Evolutionary conservation across 2,113 vertebrate genomes (phyloP), one percentile per base, ranked within the genome.

Genomic region (Aix galericulata): DNA sequence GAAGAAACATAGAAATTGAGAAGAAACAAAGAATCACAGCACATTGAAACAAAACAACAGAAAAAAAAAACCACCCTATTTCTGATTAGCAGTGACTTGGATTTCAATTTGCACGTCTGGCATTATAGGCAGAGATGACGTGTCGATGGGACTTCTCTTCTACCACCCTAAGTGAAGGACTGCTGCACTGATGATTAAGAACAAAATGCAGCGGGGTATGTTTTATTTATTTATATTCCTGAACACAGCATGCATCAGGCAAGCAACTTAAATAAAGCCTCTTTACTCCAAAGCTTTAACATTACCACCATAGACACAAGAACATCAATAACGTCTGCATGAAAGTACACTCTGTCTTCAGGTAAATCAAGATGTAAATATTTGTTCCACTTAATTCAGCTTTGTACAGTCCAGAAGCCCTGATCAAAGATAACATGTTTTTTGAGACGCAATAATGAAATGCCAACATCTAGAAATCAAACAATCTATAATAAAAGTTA

Each of bases 371-470:
- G 75, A 77, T 46, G 40, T 36, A 81, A 92, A 56, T 73, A 71
- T 40, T 89, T 95, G 74, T 73, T 89, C 88, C 84, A 42, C 31
- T 82, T 86, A 66, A 71, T 59, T 86, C 75, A n/a, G 59, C 75
- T 88, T 58, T 80, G 82, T 69, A 32, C 31, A 75, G 64, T 44
- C 82, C 83, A 78, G 52, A 64, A 86, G 46, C 29, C 52, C 48
- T 68, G 79, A 83, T 83, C 50, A 87, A 79, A 91, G 69, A 67
- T 71, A 93, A 92, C 31, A 27, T 1, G 4, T 1, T 0, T 50
- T 63, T 59, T 11, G 60, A 83, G 80, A 77, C 4, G 64, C 17
- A 79, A 59, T 66, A 91, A 79, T 21, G 56, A 93, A 92, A 89
- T 6, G 31, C 25, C n/a, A 74, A 46, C 53, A 48, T 52, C 87